phyloP scores from a whole-genome alignment of 2,113 vertebrate species.

The Takifugu bimaculatus region DNA sequence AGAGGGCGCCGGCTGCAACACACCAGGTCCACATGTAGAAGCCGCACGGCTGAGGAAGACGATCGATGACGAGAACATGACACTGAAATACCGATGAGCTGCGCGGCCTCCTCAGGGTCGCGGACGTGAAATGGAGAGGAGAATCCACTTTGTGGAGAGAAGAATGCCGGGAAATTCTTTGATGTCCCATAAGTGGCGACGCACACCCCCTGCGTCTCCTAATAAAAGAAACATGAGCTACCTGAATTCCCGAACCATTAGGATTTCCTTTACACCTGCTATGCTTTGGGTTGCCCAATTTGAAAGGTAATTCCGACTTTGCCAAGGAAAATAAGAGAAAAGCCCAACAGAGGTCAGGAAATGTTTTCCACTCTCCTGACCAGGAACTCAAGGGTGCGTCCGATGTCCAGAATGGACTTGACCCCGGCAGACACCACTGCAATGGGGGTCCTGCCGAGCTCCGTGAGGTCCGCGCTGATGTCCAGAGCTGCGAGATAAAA shows the following conservation, averaged over 20 bases:
- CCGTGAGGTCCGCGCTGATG: slow-evolving; percentile 87
- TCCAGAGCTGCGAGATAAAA: slow-evolving; percentile 78
- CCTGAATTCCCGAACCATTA: not conserved
- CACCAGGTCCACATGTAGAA: not conserved
- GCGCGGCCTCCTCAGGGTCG: slow-evolving; percentile 80
- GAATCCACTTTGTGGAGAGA: slow-evolving; percentile 80
- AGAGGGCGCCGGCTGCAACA: slow-evolving; percentile 66
- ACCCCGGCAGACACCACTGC: slow-evolving; percentile 86
- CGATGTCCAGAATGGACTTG: slow-evolving; percentile 89
- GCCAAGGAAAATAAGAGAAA: no score
- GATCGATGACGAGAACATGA: not conserved
- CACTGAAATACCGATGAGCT: slow-evolving; percentile 78
- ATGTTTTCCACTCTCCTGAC: slow-evolving; percentile 59
- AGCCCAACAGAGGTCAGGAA: not conserved
- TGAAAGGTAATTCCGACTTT: not conserved
- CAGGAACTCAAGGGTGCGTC: slow-evolving; percentile 86
- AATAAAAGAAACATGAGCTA: slow-evolving; percentile 5
- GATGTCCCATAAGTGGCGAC: slow-evolving; percentile 83
- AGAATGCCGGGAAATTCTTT: slow-evolving; percentile 86
- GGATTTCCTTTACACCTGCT: not conserved
- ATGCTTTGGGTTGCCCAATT: not conserved
- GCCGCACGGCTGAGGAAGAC: not conserved
- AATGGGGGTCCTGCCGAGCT: slow-evolving; percentile 84
- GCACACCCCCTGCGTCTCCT: slow-evolving; percentile 90
- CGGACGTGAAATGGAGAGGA: slow-evolving; percentile 75